phyloP scores from a whole-genome alignment of 2,888 invertebrate species.

The Caradrina kadenii region DNA sequence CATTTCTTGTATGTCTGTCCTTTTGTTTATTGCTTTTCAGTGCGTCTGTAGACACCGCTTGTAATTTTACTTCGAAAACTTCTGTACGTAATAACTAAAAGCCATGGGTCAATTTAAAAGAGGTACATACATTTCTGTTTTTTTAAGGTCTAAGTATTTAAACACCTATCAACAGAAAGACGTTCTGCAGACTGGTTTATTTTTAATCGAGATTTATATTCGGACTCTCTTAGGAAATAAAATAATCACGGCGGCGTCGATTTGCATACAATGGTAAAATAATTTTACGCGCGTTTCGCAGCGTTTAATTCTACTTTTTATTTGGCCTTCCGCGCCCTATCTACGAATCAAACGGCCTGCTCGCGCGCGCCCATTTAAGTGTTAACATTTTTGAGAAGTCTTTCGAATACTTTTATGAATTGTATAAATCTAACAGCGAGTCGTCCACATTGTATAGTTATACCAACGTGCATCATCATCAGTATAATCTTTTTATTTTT shows the following conservation, averaged over 20 bases:
- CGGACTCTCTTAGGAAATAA: conserved; percentile 89
- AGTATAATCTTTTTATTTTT: conserved; percentile 16
- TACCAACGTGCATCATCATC: conserved; percentile 27
- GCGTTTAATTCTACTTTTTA: conserved; percentile 90
- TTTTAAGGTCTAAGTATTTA: conserved; percentile 69
- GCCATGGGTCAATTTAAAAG: conserved; percentile 66
- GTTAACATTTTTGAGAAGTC: conserved; percentile 85
- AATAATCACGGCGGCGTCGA: conserved; percentile 89
- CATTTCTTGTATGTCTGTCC: conserved; percentile 79
- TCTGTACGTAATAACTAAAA: conserved; percentile 72
- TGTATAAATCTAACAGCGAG: conserved; percentile 58
- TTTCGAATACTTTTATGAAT: conserved; percentile 70
- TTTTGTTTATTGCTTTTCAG: conserved; percentile 73
- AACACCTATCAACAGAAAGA: conserved; percentile 83
- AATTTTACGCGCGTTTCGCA: conserved; percentile 91
- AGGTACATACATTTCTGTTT: conserved; percentile 45
- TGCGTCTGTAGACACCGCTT: conserved; percentile 57
- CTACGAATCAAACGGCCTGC: conserved; percentile 89
- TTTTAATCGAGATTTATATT: conserved; percentile 89
- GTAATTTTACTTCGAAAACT: conserved; percentile 64
- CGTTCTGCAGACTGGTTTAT: conserved; percentile 78
- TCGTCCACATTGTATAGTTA: conserved; percentile 17
- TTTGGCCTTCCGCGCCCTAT: conserved; percentile 88
- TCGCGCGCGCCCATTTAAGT: conserved; percentile 84
- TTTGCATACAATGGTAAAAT: conserved; percentile 91